Evolutionary conservation across 1,140 invertebrate genomes (phyloP).

Genomic region (Grapholita molesta): DNA sequence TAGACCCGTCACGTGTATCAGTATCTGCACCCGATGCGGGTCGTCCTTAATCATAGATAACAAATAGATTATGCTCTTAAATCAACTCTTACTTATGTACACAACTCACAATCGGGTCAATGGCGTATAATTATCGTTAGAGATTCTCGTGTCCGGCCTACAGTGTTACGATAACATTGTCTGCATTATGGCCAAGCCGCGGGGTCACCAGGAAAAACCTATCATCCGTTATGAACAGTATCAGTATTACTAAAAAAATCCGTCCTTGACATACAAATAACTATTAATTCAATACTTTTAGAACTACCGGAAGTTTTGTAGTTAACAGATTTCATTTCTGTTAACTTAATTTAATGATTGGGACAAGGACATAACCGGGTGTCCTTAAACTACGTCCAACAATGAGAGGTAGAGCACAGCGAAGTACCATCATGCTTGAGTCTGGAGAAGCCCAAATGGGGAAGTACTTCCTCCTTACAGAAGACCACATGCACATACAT

Average conservation of each 20-base stretch:
- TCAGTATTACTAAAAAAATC: background rate
- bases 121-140: conserved; percentile 56
- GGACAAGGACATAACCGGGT: too few relatives aligned
- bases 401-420: too few relatives aligned
- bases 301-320: too few relatives aligned
- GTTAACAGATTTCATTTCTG: too few relatives aligned
- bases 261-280: background rate
- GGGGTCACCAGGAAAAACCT: background rate
- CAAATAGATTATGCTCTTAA: conserved; percentile 19
- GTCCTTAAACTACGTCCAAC: too few relatives aligned
- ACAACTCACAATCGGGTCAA: conserved; percentile 60
- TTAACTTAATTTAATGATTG: background rate
- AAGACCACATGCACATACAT: too few relatives aligned
- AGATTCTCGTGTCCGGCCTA: conserved; percentile 41
- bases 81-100: conserved; percentile 53
- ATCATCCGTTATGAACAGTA: background rate
- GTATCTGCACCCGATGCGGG: background rate
- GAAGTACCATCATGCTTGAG: too few relatives aligned
- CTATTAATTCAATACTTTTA: too few relatives aligned
- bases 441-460: too few relatives aligned
- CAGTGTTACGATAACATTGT: conserved; percentile 31
- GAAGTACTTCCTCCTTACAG: too few relatives aligned
- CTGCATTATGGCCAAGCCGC: background rate
- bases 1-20: background rate
- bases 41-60: conserved; percentile 19